A percentile compares a stretch with the other conserved stretches of the same genome.
These are phyloP conservation scores for Puffinus mauretanicus DNA, from an alignment of 2,113 vertebrate genomes.

Conservation along the genomic window DNA sequence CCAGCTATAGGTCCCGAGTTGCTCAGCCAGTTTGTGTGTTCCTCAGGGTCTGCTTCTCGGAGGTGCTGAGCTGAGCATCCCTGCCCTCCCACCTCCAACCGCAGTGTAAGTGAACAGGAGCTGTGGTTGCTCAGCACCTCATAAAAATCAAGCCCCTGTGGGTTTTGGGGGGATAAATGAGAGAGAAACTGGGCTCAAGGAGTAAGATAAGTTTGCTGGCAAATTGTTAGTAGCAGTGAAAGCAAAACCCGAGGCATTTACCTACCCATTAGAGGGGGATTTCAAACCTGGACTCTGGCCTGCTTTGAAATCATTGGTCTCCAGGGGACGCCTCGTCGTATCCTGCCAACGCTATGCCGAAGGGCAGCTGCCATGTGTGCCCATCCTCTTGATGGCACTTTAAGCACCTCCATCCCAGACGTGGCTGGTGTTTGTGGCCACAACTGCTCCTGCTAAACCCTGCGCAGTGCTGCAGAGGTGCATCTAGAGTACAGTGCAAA, in stretches of 20 bases:
- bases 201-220: not conserved
- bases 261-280: not conserved
- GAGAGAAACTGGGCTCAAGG: not conserved
- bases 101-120: not conserved
- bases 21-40: not conserved
- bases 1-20: not conserved
- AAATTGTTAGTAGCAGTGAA: not conserved
- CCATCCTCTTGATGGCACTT: not conserved
- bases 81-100: not conserved
- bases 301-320: not conserved
- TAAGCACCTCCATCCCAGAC: not conserved
- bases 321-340: not conserved
- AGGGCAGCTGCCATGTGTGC: not conserved
- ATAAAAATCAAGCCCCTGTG: not conserved
- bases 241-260: not conserved
- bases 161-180: not conserved
- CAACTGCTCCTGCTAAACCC: not conserved
- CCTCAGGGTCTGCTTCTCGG: not conserved
- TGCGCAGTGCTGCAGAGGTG: not conserved
- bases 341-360: not conserved
- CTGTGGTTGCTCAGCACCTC: conserved; percentile 39
- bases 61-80: not conserved
- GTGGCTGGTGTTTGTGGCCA: not conserved
- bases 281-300: not conserved
- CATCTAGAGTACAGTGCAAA: not conserved